Base-by-base conservation (phyloP, 2,888 invertebrate species). In the Eristalinus sepulchralis region DNA sequence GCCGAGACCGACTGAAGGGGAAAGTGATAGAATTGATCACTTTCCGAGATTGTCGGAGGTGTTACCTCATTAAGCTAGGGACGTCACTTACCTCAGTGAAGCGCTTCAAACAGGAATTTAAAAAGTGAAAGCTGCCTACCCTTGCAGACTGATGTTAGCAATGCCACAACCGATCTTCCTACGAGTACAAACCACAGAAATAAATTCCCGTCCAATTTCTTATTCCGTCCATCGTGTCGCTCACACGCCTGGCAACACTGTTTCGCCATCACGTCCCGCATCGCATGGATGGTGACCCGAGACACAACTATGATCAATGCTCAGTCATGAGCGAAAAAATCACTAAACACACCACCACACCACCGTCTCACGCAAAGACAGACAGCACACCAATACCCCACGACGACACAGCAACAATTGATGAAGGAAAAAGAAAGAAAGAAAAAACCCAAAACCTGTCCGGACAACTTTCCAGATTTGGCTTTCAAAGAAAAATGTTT, bases 381-480 rank as follows among this genome's bases (percentile, higher is more conserved):
- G 17, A 47, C 47, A 47, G 8, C 17, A 47, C 47, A 47, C 47
- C 47, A 47, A 47, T 47, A 47, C 47, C 47, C 47, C 47, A 47
- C 47, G 17, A 47, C n/a, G n/a, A 47, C 13, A 64, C 62, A 77
- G 36, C 71, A 83, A n/a, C 67, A 68, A 57, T 53, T 64, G 57
- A 57, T 9, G 57, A 57, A 57, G 63, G 33, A 53, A 62, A 53
- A 53, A 47, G 17, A 20, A 8, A 39, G 60, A 27, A 66, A 81
- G 53, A 73, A 76, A 68, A 20, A 70, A 31, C 66, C 59, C 83
- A 31, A 67, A 87, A 87, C 83, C 83, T 64, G 87, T 83, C 72
- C 76, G 63, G 80, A 83, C 87, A 87, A 87, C 87, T 87, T 87
- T 87, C 87, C 87, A 83, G 76, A 80, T 83, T 87, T 87, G 82